Conservation (phyloP, 2,797 vertebrate species). For the Labeo calbasu region DNA sequence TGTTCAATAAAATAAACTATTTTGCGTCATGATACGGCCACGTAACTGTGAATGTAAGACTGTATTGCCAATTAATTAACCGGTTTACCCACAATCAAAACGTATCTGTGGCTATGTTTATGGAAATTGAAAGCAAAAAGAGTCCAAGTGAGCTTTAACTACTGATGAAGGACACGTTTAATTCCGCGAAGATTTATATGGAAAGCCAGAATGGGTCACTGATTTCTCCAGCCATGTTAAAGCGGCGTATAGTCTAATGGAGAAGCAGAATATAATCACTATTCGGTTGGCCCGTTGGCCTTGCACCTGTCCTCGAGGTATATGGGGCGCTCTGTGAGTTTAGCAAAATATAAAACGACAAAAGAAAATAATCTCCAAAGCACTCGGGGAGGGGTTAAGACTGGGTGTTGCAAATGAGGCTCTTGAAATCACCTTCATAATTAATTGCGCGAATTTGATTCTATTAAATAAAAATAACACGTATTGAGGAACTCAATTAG, state of each 20-base stretch:
- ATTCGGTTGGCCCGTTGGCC: constrained; percentile 53
- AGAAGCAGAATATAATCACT: constrained; percentile 43
- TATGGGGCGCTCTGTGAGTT: constrained; percentile 52
- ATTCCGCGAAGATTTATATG: background rate
- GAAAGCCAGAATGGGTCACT: background rate
- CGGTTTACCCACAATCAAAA: constrained; percentile 30
- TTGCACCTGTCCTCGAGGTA: constrained; percentile 56
- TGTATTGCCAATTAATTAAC: constrained; percentile 25
- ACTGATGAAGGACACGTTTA: background rate
- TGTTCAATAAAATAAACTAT: background rate
- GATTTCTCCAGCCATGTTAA: constrained; percentile 27
- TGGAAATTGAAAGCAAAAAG: constrained; percentile 30
- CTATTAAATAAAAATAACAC: constrained; percentile 99
- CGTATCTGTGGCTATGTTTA: constrained; percentile 32
- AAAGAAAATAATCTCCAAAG: constrained; percentile 65
- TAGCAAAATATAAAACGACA: constrained; percentile 61
- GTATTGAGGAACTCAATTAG: constrained; percentile 99
- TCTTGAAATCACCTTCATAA: constrained; percentile 98
- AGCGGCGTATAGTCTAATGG: constrained; percentile 39
- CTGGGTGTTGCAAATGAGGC: constrained; percentile 90
- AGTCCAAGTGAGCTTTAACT: background rate
- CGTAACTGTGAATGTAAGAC: background rate
- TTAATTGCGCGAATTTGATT: constrained; percentile 99
- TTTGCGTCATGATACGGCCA: background rate
- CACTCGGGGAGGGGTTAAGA: constrained; percentile 58